Percentiles rank a stretch among this genome's conserved stretches.
Conservation (phyloP, 2,888 invertebrate species). For the Venusia cambrica region DNA sequence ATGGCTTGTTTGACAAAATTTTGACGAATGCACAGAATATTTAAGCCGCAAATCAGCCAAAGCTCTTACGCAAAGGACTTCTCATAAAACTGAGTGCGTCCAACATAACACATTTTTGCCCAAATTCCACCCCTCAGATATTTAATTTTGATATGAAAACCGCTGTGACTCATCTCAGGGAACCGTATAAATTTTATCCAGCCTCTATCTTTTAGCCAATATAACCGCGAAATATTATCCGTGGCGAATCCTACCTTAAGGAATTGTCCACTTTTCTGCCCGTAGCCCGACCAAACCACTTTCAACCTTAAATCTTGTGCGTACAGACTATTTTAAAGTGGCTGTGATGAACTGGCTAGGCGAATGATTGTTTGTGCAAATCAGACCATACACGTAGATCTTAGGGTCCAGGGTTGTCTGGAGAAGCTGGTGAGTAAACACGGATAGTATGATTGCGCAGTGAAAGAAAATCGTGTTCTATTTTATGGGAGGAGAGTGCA, state of each 20-base stretch:
- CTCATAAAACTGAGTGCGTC: slow-evolving; percentile 28
- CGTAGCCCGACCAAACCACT: slow-evolving; percentile 20
- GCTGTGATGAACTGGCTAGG: slow-evolving; percentile 5
- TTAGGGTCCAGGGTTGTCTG: slow-evolving; percentile 31
- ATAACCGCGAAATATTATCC: slow-evolving; percentile 75
- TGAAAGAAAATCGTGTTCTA: slow-evolving; percentile 35
- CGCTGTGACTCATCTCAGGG: slow-evolving; percentile 59
- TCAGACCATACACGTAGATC: slow-evolving; percentile 8
- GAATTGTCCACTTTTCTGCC: slow-evolving; percentile 47
- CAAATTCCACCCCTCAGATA: slow-evolving; percentile 57
- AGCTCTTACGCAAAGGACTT: slow-evolving; percentile 16
- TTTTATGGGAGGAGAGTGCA: slow-evolving; percentile 26
- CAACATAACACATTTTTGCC: slow-evolving; percentile 40
- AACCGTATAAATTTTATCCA: slow-evolving; percentile 72
- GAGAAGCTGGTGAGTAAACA: slow-evolving; percentile 21
- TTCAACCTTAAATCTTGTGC: slow-evolving; percentile 19
- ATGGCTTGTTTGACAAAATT: no score
- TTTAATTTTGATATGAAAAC: slow-evolving; percentile 77
- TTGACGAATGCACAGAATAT: slow-evolving; percentile 8
- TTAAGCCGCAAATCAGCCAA: slow-evolving; percentile 20
- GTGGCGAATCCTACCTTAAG: slow-evolving; percentile 67
- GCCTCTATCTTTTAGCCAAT: slow-evolving; percentile 67
- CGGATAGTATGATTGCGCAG: slow-evolving; percentile 32
- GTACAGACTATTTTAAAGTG: slow-evolving; percentile 30
- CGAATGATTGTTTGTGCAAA: slow-evolving; percentile 2